Evolutionary conservation across 1,140 invertebrate genomes (phyloP).

Genomic region (Hylyphantes graminicola): DNA sequence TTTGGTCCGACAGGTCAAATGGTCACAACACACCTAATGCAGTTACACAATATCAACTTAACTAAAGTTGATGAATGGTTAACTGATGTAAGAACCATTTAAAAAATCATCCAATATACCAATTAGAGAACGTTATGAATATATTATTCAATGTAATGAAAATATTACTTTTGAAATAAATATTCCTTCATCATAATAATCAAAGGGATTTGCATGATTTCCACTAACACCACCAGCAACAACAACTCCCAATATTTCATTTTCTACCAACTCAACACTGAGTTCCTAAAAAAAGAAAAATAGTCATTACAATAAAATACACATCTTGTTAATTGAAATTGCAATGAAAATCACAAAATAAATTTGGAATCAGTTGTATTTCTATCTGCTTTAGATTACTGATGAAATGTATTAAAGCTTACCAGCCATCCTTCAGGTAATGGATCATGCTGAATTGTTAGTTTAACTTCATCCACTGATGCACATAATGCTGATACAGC

Average conservation of each 20-base stretch:
- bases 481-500: conserved; percentile 91
- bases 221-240: conserved; percentile 93
- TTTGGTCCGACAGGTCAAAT: too few relatives aligned
- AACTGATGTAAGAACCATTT: too few relatives aligned
- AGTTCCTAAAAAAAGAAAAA: conserved; percentile 77
- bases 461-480: conserved; percentile 82
- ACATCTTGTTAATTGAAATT: background rate
- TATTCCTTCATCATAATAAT: conserved; percentile 94
- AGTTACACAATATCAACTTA: too few relatives aligned
- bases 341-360: background rate
- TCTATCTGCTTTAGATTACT: too few relatives aligned
- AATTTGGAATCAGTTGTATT: background rate
- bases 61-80: too few relatives aligned
- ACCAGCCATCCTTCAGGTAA: conserved; percentile 93
- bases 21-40: too few relatives aligned
- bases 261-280: conserved; percentile 83
- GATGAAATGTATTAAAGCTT: conserved; percentile 59
- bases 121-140: too few relatives aligned
- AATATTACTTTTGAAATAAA: conserved; percentile 68
- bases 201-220: conserved; percentile 90
- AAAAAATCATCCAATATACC: too few relatives aligned
- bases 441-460: conserved; percentile 94
- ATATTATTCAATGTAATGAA: background rate
- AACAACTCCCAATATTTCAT: conserved; percentile 95
- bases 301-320: background rate